Conservation (phyloP, 2,797 vertebrate genomes). For the Lepus townsendii region DNA sequence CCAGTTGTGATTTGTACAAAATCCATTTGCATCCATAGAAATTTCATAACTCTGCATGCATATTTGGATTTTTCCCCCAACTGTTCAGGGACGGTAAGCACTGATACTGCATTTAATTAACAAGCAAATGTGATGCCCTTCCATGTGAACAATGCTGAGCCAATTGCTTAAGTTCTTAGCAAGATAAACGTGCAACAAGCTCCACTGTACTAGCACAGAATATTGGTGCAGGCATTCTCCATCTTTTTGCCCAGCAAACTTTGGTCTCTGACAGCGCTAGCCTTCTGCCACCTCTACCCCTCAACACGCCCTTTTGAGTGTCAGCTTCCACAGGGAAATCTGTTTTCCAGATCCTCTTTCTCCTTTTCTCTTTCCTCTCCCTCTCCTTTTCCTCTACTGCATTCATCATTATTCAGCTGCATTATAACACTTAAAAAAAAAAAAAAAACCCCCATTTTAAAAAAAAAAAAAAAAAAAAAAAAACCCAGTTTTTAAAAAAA, state of each 20-base stretch:
- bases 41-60: conserved; percentile 85
- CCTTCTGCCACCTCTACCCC: conserved; percentile 69
- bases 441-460: conserved; percentile 77
- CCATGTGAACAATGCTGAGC: conserved; percentile 86
- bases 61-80: conserved; percentile 82
- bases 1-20: conserved; percentile 81
- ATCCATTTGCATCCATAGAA: conserved; percentile 82
- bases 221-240: conserved; percentile 82
- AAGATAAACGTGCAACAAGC: conserved; percentile 86
- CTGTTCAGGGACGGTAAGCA: conserved; percentile 86
- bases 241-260: conserved; percentile 80
- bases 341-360: conserved; percentile 86
- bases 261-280: conserved; percentile 70
- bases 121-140: conserved; percentile 89
- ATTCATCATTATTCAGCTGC: conserved; percentile 96
- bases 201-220: conserved; percentile 77
- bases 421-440: conserved; percentile 92
- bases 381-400: conserved; percentile 88
- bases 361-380: conserved; percentile 50
- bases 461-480: conserved; percentile 85
- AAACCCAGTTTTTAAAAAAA: not conserved
- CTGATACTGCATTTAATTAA: conserved; percentile 89
- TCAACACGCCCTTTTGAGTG: conserved; percentile 73
- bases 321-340: conserved; percentile 87
- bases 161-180: conserved; percentile 84